These are phyloP conservation scores for Phenacoccus solenopsis DNA, from an alignment of 1,140 invertebrate species.

Conservation along the genomic window DNA sequence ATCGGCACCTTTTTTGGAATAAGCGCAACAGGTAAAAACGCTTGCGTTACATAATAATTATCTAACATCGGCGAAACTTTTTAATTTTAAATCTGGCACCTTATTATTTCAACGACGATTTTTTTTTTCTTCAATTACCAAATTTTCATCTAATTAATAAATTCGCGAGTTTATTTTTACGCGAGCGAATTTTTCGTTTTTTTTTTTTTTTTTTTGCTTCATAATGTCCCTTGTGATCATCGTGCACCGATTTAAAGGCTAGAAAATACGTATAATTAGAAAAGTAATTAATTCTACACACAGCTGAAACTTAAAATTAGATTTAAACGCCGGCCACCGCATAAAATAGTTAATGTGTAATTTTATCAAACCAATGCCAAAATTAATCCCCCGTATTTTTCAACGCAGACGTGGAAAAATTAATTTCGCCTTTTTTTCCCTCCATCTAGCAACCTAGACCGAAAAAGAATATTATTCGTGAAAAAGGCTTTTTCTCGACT, in stretches of 20 bases:
- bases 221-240: background rate
- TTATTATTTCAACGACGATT: too few species aligned
- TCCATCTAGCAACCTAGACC: too few species aligned
- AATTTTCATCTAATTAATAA: too few species aligned
- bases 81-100: too few species aligned
- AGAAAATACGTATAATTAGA: background rate
- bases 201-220: too few species aligned
- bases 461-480: too few species aligned
- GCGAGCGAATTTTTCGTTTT: too few species aligned
- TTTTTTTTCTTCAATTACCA: too few species aligned
- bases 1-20: constrained; percentile 8
- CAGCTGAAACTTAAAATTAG: background rate
- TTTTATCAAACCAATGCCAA: background rate
- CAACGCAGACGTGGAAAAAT: background rate
- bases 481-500: too few species aligned
- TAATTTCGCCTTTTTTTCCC: background rate
- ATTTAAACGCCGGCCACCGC: background rate
- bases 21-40: constrained; percentile 4
- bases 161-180: too few species aligned
- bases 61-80: too few species aligned
- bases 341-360: background rate
- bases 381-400: background rate
- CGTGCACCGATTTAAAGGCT: background rate
- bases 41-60: too few species aligned
- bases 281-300: background rate